Conservation (phyloP, 1,140 invertebrate genomes). For the Apis florea region DNA sequence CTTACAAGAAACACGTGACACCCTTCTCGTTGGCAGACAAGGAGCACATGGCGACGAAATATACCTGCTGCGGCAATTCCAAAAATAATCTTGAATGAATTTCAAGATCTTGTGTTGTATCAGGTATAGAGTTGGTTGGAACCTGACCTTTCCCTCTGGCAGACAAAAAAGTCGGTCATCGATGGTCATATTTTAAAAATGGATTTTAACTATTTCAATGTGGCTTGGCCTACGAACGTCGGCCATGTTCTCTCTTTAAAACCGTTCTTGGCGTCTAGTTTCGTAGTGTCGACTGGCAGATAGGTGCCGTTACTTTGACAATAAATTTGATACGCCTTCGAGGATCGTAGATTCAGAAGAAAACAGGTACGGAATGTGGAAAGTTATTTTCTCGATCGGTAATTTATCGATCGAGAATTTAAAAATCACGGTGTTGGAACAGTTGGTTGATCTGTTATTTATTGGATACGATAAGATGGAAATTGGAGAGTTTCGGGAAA, state of each 20-base stretch:
- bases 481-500: not conserved
- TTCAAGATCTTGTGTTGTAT: not conserved
- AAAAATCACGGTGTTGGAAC: too few species aligned
- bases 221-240: not conserved
- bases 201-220: not conserved
- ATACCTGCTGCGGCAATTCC: not conserved
- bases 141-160: constrained; percentile 46
- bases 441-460: too few species aligned
- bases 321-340: too few species aligned
- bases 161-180: not conserved
- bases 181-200: not conserved
- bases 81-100: not conserved
- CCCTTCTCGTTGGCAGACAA: not conserved
- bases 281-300: not conserved
- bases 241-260: not conserved
- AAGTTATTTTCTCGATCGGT: too few species aligned
- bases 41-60: constrained; percentile 21
- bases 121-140: constrained; percentile 1
- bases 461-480: not conserved
- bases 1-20: not conserved
- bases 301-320: too few species aligned
- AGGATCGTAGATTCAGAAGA: too few species aligned
- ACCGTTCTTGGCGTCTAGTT: not conserved
- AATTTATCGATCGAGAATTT: too few species aligned
- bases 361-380: too few species aligned